Percentiles rank a stretch among this genome's conserved stretches.
phyloP scores from a whole-genome alignment of 2,888 invertebrate species.

The Tillus elongatus region DNA sequence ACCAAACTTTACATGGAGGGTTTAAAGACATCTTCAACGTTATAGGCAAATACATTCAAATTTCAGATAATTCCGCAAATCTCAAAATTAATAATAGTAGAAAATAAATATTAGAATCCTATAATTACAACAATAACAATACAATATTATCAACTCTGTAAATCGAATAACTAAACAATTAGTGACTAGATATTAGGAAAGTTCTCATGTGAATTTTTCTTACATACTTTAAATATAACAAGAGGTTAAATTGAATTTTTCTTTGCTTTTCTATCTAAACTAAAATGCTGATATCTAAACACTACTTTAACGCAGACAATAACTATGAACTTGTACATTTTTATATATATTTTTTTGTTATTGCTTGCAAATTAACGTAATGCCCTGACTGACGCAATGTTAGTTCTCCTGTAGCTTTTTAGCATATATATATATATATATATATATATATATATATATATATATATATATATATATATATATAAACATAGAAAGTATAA shows the following conservation, averaged over 20 bases:
- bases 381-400: constrained; percentile 6
- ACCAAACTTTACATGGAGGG: constrained; percentile 13
- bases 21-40: constrained; percentile 15
- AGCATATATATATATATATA: constrained; percentile 12
- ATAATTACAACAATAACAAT: constrained; percentile 24
- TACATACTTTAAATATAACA: constrained; percentile 14
- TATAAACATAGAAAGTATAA: no score
- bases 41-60: constrained; percentile 12
- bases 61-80: constrained; percentile 8
- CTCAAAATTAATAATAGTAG: constrained; percentile 16
- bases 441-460: no score
- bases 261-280: no score
- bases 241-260: no score
- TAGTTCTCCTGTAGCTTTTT: constrained; percentile 10
- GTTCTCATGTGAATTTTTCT: constrained; percentile 18
- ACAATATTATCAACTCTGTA: constrained; percentile 16
- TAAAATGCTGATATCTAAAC: no score
- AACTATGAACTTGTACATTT: no score
- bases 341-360: no score
- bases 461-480: no score
- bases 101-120: constrained; percentile 20
- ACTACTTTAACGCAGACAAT: no score
- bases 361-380: constrained; percentile 10
- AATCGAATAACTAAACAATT: constrained; percentile 23
- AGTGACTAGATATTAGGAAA: constrained; percentile 26